Conservation (phyloP, 1,140 invertebrate species). For the Euglossa dilemma region DNA sequence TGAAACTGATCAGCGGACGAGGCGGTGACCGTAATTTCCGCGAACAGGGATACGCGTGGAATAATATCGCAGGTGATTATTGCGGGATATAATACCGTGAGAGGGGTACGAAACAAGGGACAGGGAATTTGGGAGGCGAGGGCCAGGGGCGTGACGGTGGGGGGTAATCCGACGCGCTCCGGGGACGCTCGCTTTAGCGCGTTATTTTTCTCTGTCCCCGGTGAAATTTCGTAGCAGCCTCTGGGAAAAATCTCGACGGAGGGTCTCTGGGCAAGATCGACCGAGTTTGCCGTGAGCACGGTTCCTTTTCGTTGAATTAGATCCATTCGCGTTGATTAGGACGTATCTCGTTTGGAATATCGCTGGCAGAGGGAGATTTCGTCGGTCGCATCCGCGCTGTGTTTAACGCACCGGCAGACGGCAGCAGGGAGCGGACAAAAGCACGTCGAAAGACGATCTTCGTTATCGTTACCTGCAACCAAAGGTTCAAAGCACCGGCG, state of each 20-base stretch:
- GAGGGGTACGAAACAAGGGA: conserved; percentile 8
- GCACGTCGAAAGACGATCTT: not conserved
- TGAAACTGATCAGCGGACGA: conserved; percentile 5
- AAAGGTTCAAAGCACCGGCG: not conserved
- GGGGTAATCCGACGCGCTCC: conserved; percentile 46
- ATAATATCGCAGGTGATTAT: conserved; percentile 31
- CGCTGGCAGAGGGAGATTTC: not conserved
- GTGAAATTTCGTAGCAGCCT: conserved; percentile 20
- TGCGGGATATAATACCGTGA: conserved; percentile 37
- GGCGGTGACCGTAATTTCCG: conserved; percentile 29
- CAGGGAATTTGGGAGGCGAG: conserved; percentile 21
- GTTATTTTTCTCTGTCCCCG: conserved; percentile 43
- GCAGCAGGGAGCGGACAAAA: not conserved
- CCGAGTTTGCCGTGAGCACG: not conserved
- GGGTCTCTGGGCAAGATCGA: not conserved
- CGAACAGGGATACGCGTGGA: conserved; percentile 37
- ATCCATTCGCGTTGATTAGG: too few relatives aligned
- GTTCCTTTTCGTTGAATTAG: not conserved
- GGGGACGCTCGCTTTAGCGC: conserved; percentile 31
- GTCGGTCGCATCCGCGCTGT: not conserved
- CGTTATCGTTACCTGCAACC: not conserved
- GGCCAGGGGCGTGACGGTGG: conserved; percentile 35
- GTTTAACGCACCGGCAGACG: not conserved
- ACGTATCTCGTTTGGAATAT: too few relatives aligned
- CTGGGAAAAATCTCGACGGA: not conserved